phyloP scores from a whole-genome alignment of 2,888 invertebrate species.

The Cheiracanthium punctorium region DNA sequence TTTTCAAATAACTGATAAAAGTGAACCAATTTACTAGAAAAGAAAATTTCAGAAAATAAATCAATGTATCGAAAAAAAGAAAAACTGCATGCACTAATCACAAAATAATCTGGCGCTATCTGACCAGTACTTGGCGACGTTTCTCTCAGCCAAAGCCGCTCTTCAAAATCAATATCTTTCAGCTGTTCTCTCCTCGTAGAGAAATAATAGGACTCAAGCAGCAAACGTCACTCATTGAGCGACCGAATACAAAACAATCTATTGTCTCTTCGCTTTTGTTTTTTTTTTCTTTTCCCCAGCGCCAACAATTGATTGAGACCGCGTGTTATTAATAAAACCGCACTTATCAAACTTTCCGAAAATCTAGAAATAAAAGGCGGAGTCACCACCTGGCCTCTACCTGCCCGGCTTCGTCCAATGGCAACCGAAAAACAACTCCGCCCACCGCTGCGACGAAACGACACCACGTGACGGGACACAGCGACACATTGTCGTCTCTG shows the following conservation, averaged over 20 bases:
- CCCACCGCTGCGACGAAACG: constrained; percentile 41
- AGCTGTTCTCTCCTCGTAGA: not conserved
- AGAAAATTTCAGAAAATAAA: too few relatives aligned
- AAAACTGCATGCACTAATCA: not conserved
- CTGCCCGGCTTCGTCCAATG: constrained; percentile 37
- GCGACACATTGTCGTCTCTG: constrained; percentile 63
- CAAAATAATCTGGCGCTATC: not conserved
- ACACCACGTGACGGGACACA: constrained; percentile 62
- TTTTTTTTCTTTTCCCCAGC: not conserved
- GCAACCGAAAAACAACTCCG: constrained; percentile 19
- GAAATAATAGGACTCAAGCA: not conserved
- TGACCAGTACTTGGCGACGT: not conserved
- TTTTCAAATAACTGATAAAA: too few relatives aligned
- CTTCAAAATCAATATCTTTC: not conserved
- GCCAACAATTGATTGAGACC: not conserved
- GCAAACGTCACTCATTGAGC: not conserved
- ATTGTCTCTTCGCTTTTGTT: too few relatives aligned
- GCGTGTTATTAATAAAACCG: constrained; percentile 10
- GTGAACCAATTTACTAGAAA: too few relatives aligned
- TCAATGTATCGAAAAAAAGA: too few relatives aligned
- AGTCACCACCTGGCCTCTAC: constrained; percentile 45
- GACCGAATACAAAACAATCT: not conserved
- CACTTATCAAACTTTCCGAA: not conserved
- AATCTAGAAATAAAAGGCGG: constrained; percentile 28
- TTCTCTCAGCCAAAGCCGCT: not conserved